Conservation (phyloP, 1,140 invertebrate species). For the Brachionus asplanchnoidis region DNA sequence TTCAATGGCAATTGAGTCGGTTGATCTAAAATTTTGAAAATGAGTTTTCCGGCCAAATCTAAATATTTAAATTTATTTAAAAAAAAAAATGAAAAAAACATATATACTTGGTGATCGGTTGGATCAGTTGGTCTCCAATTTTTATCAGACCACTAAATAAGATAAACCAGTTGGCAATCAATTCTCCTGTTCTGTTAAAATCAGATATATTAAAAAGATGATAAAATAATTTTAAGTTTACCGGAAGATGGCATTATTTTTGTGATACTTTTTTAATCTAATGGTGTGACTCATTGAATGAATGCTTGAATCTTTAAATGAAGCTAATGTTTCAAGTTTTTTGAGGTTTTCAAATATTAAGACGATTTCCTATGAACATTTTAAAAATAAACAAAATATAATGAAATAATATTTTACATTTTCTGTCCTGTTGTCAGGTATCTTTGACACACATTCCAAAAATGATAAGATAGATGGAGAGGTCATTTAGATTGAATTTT, state of each 20-base stretch:
- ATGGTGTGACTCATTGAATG: background rate
- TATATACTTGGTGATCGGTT: background rate
- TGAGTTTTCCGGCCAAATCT: slow-evolving; percentile 1
- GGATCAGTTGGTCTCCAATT: background rate
- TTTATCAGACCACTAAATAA: background rate
- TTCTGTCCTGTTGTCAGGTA: background rate
- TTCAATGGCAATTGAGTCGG: background rate
- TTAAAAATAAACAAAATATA: background rate
- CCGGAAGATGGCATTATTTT: background rate
- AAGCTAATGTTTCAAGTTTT: background rate
- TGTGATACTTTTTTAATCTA: background rate
- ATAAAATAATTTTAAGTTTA: background rate
- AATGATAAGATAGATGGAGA: background rate
- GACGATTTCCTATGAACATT: background rate
- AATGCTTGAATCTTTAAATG: background rate
- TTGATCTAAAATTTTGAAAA: background rate
- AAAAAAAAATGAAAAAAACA: background rate
- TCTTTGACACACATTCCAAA: background rate
- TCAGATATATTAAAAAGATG: background rate
- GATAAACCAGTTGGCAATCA: background rate
- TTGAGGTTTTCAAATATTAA: slow-evolving; percentile 3
- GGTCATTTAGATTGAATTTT: background rate
- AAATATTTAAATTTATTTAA: background rate
- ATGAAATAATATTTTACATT: background rate
- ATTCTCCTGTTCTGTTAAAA: background rate